Base-by-base conservation (phyloP, 1,140 invertebrate genomes). In the Thereuonema tuberculata region DNA sequence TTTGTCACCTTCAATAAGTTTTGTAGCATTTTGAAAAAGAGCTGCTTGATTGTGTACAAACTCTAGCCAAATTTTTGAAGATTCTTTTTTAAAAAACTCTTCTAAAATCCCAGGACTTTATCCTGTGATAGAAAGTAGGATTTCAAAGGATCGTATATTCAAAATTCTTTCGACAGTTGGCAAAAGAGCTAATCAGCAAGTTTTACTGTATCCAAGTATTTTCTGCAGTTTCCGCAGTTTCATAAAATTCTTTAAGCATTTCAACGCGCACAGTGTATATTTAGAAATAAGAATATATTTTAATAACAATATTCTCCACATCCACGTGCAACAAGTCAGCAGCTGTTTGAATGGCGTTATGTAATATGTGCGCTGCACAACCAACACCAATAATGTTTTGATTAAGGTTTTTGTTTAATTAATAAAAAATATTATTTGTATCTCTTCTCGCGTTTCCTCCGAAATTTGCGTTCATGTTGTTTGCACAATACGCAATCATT, bases 131-230 rank as follows among this genome's bases (percentile, higher is more conserved):
- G 37, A 57, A 57, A 57, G 56, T 57, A 57, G 37, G 56, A 57
- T 57, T 57, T 57, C 28, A 57, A 57, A 2, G 56, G 56, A n/a
- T 37, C 25, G 56, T 57, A 43, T 57, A 57, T 57, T 55, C 27
- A 43, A 55, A 55, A 55, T 55, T 24, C 27, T 57, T 57, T 57
- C 56, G 17, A 57, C 20, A 57, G 31, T 28, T 57, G 56, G 26
- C 37, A 57, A 57, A 37, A 55, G 53, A 55, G 2, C 26, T 55
- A 55, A 24, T 26, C 31, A 55, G 21, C 53, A 26, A 24, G 9
- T 9, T 20, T 20, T 27, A 25, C 20, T 9, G 20, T 23, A 17
- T 37, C 5, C 17, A 9, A 37, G 31, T 9, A 37, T 37, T 9
- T 17, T 37, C 31, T 17, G 17, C 5, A 37, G 17, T 5, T 9